phyloP scores from a whole-genome alignment of 2,113 vertebrate genomes.

The Eulacestoma nigropectus region DNA sequence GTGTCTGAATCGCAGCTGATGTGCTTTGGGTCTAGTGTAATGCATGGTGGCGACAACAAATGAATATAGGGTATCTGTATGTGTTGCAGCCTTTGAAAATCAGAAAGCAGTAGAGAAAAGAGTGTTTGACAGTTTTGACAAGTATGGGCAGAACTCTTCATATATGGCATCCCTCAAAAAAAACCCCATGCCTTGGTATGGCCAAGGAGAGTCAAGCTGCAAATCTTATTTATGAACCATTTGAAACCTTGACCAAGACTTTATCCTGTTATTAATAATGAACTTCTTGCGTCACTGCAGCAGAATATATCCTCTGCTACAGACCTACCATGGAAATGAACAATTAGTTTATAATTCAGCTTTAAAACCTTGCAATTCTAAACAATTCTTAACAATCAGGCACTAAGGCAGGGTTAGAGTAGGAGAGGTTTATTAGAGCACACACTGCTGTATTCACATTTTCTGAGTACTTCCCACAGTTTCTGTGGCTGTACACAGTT shows the following conservation, averaged over 20 bases:
- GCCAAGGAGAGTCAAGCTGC: background rate
- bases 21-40: background rate
- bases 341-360: background rate
- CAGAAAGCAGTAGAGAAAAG: background rate
- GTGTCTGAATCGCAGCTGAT: background rate
- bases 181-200: rapidly evolving
- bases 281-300: background rate
- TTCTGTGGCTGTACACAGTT: background rate
- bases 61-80: background rate
- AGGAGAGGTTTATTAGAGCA: background rate
- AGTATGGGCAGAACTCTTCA: background rate
- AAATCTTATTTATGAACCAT: background rate
- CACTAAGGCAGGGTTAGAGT: background rate
- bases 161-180: background rate
- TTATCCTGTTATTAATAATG: background rate
- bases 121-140: background rate
- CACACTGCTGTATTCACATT: background rate
- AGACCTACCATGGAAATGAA: background rate
- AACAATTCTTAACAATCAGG: background rate
- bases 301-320: background rate
- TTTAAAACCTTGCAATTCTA: background rate
- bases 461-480: background rate
- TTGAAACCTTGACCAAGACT: background rate
- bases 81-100: background rate
- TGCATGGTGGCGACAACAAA: background rate